phyloP scores from a whole-genome alignment of 2,888 invertebrate species.

The Leptothorax acervorum region DNA sequence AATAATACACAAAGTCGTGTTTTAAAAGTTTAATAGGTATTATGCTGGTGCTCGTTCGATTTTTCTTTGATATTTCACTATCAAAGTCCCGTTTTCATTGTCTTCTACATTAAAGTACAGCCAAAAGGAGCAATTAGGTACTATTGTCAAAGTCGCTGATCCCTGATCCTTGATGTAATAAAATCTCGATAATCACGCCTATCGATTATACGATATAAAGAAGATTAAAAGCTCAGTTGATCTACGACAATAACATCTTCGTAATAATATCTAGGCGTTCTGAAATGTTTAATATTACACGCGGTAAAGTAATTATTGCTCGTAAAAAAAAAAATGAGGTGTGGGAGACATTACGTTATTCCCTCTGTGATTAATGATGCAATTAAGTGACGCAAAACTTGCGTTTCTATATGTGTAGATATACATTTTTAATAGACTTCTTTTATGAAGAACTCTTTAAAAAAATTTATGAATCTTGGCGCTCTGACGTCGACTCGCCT shows the following conservation, averaged over 20 bases:
- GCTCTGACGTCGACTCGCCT: neutral
- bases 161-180: neutral
- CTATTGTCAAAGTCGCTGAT: neutral
- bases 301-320: conserved; percentile 3
- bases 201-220: conserved; percentile 22
- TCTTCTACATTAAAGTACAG: neutral
- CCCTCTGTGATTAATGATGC: neutral
- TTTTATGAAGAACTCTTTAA: neutral
- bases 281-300: conserved; percentile 3
- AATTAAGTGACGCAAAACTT: conserved; percentile 10
- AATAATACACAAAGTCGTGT: neutral
- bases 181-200: conserved; percentile 25
- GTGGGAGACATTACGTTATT: neutral
- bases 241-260: conserved; percentile 9
- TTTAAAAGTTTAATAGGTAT: neutral
- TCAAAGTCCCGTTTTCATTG: neutral
- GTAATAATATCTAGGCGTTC: neutral
- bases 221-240: conserved; percentile 8
- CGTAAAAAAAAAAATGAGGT: neutral
- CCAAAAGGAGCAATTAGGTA: neutral
- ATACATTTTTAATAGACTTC: neutral
- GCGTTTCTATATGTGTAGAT: neutral
- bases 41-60: neutral
- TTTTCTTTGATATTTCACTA: neutral
- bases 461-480: neutral